phyloP scores from a whole-genome alignment of 2,888 invertebrate species.

The Caenorhabditis sp. region DNA sequence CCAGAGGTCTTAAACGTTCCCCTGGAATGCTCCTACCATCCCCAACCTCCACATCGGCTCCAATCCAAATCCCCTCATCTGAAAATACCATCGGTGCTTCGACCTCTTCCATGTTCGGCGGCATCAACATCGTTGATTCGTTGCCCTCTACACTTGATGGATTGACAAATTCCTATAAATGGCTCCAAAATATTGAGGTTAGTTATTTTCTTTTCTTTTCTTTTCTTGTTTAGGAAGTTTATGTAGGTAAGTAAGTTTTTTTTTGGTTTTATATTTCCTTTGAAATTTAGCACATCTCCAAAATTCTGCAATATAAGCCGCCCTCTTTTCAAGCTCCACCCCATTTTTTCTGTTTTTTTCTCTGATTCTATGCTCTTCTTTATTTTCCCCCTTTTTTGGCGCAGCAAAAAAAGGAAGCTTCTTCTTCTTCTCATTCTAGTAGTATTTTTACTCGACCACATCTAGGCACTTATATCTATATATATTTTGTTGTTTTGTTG shows the following conservation, averaged over 20 bases:
- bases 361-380: neutral
- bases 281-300: neutral
- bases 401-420: conserved; percentile 2
- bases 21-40: conserved; percentile 71
- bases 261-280: neutral
- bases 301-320: neutral
- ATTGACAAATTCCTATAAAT: conserved; percentile 41
- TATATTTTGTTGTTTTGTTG: neutral
- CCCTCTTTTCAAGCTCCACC: neutral
- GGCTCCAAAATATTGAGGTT: conserved; percentile 48
- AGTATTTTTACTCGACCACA: conserved; percentile 2
- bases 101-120: conserved; percentile 30
- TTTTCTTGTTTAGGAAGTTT: too few species aligned
- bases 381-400: neutral
- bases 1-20: conserved; percentile 67
- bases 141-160: conserved; percentile 31
- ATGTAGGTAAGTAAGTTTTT: neutral
- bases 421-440: neutral
- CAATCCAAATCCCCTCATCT: conserved; percentile 30
- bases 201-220: conserved; percentile 8
- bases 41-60: conserved; percentile 14
- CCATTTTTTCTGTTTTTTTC: neutral
- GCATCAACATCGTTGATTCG: conserved; percentile 13
- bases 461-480: neutral
- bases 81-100: conserved; percentile 34